These are phyloP conservation scores for Thecocarcelia acutangulata DNA, from an alignment of 2,888 invertebrate species.

Conservation along the genomic window DNA sequence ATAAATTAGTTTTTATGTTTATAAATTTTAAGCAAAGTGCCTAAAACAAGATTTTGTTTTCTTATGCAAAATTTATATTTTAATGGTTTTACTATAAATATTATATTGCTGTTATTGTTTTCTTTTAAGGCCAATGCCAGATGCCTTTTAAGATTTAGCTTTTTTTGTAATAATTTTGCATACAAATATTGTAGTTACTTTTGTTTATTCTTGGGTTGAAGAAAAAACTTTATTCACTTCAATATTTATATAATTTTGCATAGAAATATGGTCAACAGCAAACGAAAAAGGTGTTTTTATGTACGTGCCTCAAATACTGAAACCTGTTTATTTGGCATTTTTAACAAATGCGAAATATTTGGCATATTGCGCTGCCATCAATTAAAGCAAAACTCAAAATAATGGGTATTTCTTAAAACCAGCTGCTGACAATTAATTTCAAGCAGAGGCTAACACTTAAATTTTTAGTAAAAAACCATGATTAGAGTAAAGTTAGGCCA, in stretches of 20 bases:
- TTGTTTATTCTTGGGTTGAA: neutral
- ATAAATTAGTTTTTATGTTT: neutral
- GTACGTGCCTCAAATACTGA: constrained; percentile 64
- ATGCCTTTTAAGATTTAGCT: neutral
- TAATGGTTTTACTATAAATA: neutral
- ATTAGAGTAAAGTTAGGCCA: neutral
- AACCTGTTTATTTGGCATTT: constrained; percentile 6
- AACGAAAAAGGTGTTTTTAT: constrained; percentile 16
- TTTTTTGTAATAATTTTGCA: constrained; percentile 5
- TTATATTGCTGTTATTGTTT: neutral
- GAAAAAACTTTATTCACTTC: too few relatives aligned
- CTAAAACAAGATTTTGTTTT: too few relatives aligned
- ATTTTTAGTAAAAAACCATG: neutral
- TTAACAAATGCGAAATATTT: neutral
- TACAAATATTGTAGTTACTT: neutral
- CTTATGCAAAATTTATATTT: too few relatives aligned
- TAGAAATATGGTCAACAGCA: constrained; percentile 24
- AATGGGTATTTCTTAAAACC: neutral
- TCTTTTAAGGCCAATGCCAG: constrained; percentile 3
- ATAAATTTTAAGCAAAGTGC: too few relatives aligned
- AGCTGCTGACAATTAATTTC: too few relatives aligned
- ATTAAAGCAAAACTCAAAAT: neutral
- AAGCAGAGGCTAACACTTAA: too few relatives aligned
- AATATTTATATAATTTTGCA: constrained; percentile 24
- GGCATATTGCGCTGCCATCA: neutral